Evolutionary conservation across 2,888 invertebrate species (phyloP), one percentile per base, ranked within the genome.

Genomic region (Rhingia campestris): DNA sequence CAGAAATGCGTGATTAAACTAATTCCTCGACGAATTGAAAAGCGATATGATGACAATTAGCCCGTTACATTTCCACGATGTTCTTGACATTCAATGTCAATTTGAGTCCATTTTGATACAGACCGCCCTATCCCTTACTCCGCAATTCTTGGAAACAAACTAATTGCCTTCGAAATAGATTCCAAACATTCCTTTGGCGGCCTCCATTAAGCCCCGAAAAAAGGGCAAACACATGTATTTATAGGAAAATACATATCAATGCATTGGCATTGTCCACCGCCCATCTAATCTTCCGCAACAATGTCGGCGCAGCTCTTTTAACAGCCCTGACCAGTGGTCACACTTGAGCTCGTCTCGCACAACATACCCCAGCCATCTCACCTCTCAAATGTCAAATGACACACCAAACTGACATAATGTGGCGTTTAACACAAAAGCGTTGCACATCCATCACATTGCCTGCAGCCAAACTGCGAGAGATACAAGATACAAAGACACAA

Each of bases 371-470:
- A 41, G 49, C 66, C 53, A 67, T 67, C 22, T 77, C 67, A 41
- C 41, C 33, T 61, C 69, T 22, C 22, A 22, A n/a, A 64, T 82
- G 82, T 79, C 73, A 82, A 73, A 79, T 79, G 82, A 82, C 82
- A 82, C 82, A 82, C 79, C 79, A 47, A 82, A 77, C 67, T 82
- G 82, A 82, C 82, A 82, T 82, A 82, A 82, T 82, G 79, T 82
- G 82, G 82, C 82, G 82, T 82, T 82, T 58, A 82, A 82, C 82
- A 82, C 79, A 82, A 82, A 82, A 82, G 79, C 82, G 51, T 58
- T 79, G 82, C 82, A 82, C 82, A 82, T 82, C 79, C 82, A 82
- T 82, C 82, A 82, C 67, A 74, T 51, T 43, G 79, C 73, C 79
- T 58, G 79, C 64, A 77, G 67, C 77, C 56, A 58, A 7, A 69